These are phyloP conservation scores for Heterodera filipjevi DNA, from an alignment of 2,888 invertebrate species.

Conservation along the genomic window DNA sequence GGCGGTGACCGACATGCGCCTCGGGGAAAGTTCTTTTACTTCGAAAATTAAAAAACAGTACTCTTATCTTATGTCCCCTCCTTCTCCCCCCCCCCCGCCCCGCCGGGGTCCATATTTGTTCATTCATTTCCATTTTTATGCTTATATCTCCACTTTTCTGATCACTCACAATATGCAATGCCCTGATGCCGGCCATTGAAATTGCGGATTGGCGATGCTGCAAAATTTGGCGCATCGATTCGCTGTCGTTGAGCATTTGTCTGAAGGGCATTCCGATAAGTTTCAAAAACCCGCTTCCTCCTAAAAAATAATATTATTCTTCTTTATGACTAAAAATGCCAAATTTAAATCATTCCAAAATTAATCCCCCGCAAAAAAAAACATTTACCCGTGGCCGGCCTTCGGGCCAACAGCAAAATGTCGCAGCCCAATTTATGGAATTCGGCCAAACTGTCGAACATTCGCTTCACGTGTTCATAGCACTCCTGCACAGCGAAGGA, in stretches of 20 bases:
- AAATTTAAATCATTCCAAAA: too few relatives aligned
- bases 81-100: too few relatives aligned
- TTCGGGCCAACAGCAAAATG: conserved; percentile 46
- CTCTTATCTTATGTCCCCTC: too few relatives aligned
- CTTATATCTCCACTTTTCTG: neutral
- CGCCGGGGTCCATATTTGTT: too few relatives aligned
- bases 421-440: conserved; percentile 47
- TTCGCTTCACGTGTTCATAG: conserved; percentile 48
- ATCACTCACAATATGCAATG: conserved; percentile 43
- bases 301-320: conserved; percentile 30
- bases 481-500: conserved; percentile 44
- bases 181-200: conserved; percentile 43
- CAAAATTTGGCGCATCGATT: conserved; percentile 41
- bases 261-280: conserved; percentile 49
- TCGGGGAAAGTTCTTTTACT: too few relatives aligned
- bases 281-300: conserved; percentile 47
- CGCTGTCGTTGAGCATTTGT: conserved; percentile 35
- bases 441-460: conserved; percentile 44
- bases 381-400: conserved; percentile 35
- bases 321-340: neutral
- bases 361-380: neutral
- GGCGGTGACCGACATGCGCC: too few relatives aligned
- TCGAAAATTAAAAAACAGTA: too few relatives aligned
- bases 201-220: conserved; percentile 46
- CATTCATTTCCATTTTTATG: too few relatives aligned